Evolutionary conservation across 2,888 invertebrate genomes (phyloP).

Genomic region (Taphrorychus bicolor): DNA sequence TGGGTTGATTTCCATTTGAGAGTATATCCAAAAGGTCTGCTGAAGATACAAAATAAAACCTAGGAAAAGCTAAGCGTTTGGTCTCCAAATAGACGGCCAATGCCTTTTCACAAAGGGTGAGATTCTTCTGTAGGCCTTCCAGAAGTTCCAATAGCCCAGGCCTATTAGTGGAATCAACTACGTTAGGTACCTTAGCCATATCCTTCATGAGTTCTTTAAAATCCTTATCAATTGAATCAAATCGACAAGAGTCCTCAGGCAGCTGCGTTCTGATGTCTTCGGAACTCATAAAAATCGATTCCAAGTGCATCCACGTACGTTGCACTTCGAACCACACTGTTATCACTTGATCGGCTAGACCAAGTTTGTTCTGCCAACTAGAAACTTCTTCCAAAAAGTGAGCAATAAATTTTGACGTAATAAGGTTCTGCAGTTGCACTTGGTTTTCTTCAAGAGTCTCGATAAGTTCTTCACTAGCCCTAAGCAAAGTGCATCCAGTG

Average conservation of each 20-base stretch:
- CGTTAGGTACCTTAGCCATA: constrained; percentile 84
- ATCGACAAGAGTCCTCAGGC: constrained; percentile 91
- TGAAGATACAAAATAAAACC: constrained; percentile 97
- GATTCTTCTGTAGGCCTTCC: constrained; percentile 82
- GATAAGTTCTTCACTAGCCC: constrained; percentile 94
- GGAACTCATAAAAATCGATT: constrained; percentile 97
- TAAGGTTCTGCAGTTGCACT: constrained; percentile 94
- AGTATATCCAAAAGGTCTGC: constrained; percentile 93
- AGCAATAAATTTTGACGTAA: constrained; percentile 96
- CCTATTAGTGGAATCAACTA: constrained; percentile 89
- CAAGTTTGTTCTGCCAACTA: constrained; percentile 90
- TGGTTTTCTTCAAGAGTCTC: constrained; percentile 98
- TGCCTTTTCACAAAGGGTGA: constrained; percentile 94
- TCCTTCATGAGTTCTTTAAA: constrained; percentile 84
- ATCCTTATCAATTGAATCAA: constrained; percentile 88
- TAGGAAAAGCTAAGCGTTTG: constrained; percentile 92
- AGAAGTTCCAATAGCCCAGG: constrained; percentile 80
- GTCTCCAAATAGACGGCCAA: constrained; percentile 96
- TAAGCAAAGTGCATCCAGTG: constrained; percentile 84
- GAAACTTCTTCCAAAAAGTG: constrained; percentile 96
- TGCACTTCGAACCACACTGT: constrained; percentile 96
- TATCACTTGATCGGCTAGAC: constrained; percentile 92
- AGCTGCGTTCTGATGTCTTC: constrained; percentile 95
- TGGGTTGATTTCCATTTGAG: constrained; percentile 94
- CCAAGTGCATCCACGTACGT: constrained; percentile 95